Base-by-base conservation (phyloP, 2,888 invertebrate species). In the Ophion ellenae region DNA sequence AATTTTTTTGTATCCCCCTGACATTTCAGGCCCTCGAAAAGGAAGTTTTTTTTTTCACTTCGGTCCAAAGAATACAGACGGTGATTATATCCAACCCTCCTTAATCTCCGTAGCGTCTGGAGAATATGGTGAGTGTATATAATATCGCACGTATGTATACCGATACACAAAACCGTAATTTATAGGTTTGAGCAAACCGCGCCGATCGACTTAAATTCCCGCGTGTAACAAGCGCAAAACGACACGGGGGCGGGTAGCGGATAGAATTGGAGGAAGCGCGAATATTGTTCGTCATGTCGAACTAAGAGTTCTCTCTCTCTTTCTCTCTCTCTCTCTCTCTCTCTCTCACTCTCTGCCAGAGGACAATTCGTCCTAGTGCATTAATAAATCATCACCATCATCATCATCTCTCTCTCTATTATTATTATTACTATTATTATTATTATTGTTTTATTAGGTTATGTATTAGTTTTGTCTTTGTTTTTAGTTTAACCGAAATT, bases 141-240 rank as follows among this genome's bases (percentile, higher is more conserved):
- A 53, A 53, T 61, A 81, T 71, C 82, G 28, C 47, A 73, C 73
- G 57, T n/a, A 64, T 17, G 57, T 71, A 32, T 32, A 79, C 69
- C 61, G 32, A 59, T 77, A 70, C 36, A 85, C 86, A 86, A 87
- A 87, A 86, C 14, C 82, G 77, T 85, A 86, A 85, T 86, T 86
- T 84, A 86, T 88, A 85, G 86, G 86, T 86, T 85, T 75, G 83
- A 88, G 14, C 17, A 17, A 53, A 53, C 11, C 53, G 53, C 53
- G 53, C 17, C 53, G 53, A 53, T 53, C 53, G 17, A 53, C 53
- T 5, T 5, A 17, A 17, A 53, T 53, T 17, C 53, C 53, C 14
- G 53, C 14, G 53, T 53, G 53, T 53, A 53, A 53, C 2, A 53
- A 53, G 17, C 53, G 53, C 14, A 2, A 47, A 14, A 53, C 14